Percentiles rank a stretch among this genome's conserved stretches.
Evolutionary conservation across 2,797 vertebrate species (phyloP).

Genomic region (Lycodopsis pacificus): DNA sequence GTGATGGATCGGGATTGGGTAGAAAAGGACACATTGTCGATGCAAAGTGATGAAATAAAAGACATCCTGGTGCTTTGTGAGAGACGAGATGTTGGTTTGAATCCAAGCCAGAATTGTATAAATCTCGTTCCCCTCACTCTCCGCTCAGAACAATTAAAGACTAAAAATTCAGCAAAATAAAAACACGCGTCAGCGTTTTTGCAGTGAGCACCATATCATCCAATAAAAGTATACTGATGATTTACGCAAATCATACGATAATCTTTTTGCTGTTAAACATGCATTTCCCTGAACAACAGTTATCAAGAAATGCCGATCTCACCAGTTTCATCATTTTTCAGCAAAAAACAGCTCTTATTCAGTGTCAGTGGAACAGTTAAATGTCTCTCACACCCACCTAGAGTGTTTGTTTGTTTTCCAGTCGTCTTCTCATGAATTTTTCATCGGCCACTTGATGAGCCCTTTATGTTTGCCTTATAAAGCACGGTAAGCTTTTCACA

Average conservation of each 20-base stretch:
- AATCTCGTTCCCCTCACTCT: neutral
- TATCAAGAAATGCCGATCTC: conserved; percentile 43
- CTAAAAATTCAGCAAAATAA: conserved; percentile 4
- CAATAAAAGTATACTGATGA: conserved; percentile 26
- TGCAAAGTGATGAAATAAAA: neutral
- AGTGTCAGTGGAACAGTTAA: conserved; percentile 41
- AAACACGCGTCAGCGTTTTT: conserved; percentile 9
- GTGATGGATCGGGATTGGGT: neutral
- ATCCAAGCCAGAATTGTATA: neutral
- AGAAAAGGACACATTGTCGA: neutral
- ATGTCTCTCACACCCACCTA: conserved; percentile 53
- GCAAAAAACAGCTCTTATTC: conserved; percentile 28
- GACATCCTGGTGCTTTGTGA: neutral
- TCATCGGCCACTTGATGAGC: conserved; percentile 69
- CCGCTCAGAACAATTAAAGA: neutral
- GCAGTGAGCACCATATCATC: conserved; percentile 4
- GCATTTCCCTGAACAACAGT: conserved; percentile 39
- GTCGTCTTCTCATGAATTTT: conserved; percentile 72
- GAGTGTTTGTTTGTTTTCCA: conserved; percentile 68
- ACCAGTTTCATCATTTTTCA: conserved; percentile 21
- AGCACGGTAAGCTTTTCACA: conserved; percentile 47
- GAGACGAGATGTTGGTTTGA: neutral
- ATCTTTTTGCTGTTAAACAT: conserved; percentile 47
- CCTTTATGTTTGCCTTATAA: conserved; percentile 46
- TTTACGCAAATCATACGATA: neutral